Base-by-base conservation (phyloP, 2,113 vertebrate genomes). In the Colinus virginianus region DNA sequence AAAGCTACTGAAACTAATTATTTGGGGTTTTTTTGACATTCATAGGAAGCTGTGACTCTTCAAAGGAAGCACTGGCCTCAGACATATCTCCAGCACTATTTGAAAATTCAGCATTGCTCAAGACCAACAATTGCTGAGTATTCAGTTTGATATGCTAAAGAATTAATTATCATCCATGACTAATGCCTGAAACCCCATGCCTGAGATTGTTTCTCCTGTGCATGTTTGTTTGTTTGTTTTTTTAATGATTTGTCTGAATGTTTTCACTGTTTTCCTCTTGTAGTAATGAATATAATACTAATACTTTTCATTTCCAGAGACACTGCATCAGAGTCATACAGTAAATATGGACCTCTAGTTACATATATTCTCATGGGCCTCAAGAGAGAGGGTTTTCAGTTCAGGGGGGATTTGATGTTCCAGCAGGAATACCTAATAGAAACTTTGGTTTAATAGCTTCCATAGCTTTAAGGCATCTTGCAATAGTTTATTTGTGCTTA, bases 1-100 rank as follows among this genome's bases (percentile, higher is more conserved):
- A 68, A 80, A 93, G 45, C 40, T 90, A 78, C 61, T 78, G 83
- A 90, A 94, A 86, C 88, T 58, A 95, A 96, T 86, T 96, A 94
- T 88, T 88, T 91, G 69, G 46, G 0, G 6, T 82, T 95, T 53
- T 85, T 80, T 46, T 46, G 78, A 48, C 34, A 84, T 43, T 32
- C 80, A 84, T 2, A 80, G 61, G 79, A 93, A 84, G 56, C n/a
- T 7, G 26, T 75, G 51, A 80, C 6, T n/a, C 56, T 88, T 94
- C 88, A 94, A 94, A 95, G 66, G 61, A 86, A 71, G 5, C 5
- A 9, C 12, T 70, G 22, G 42, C 86, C 85, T 90, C 85, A 88
- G 85, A 68, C 71, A 38, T 25, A 67, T 74, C 82, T 95, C 81
- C 78, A 90, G 72, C 32, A 70, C 14, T 87, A 58, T 67, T 70